Evolutionary conservation across 2,888 invertebrate species (phyloP).

Genomic region (Zaprionus obscuricornis): DNA sequence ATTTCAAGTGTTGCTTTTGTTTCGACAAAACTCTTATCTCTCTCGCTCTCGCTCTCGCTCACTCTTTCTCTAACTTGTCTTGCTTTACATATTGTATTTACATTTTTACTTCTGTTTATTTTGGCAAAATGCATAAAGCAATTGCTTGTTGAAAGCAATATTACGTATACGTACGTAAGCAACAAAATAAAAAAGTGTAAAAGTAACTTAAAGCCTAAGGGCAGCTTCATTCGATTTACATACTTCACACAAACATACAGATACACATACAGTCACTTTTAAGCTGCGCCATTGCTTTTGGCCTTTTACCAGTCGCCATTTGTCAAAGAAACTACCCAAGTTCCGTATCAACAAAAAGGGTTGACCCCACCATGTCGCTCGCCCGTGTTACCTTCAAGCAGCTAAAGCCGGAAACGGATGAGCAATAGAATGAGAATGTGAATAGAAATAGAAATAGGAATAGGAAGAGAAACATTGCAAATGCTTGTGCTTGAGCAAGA

Average conservation of each 20-base stretch:
- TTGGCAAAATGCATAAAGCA: slow-evolving; percentile 35
- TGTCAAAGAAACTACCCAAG: slow-evolving; percentile 25
- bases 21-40: neutral
- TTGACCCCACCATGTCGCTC: no score
- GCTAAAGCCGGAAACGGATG: no score
- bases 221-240: slow-evolving; percentile 18
- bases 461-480: slow-evolving; percentile 35
- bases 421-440: no score
- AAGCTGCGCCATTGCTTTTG: no score
- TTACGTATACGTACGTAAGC: slow-evolving; percentile 19
- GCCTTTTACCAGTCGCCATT: slow-evolving; percentile 23
- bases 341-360: slow-evolving; percentile 33
- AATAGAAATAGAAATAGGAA: slow-evolving; percentile 20
- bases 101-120: slow-evolving; percentile 42
- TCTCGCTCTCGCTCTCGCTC: neutral
- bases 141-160: slow-evolving; percentile 13
- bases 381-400: no score
- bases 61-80: slow-evolving; percentile 2
- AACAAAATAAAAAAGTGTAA: neutral
- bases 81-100: slow-evolving; percentile 26
- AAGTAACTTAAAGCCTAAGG: slow-evolving; percentile 26
- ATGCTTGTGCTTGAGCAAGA: slow-evolving; percentile 22
- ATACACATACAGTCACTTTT: no score
- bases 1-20: slow-evolving; percentile 29
- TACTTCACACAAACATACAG: no score